These are phyloP conservation scores for Actinernus sp. DNA, from an alignment of 92 coral and sea anemone genomes.

Conservation along the genomic window DNA sequence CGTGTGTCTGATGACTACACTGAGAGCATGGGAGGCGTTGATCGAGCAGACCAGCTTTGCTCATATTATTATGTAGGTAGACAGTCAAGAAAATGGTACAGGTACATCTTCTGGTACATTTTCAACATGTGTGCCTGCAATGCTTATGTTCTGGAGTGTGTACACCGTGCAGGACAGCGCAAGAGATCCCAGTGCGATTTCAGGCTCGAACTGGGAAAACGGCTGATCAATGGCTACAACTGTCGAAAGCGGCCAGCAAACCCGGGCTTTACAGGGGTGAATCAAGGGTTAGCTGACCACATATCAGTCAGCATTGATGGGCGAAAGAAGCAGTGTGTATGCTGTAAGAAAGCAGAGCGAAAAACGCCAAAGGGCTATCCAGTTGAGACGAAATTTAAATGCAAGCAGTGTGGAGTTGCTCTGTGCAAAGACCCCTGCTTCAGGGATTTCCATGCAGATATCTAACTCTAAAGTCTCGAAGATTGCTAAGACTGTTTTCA, in stretches of 20 bases:
- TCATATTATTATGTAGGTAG: conserved; percentile 44
- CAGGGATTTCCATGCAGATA: conserved; percentile 10
- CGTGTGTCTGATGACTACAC: conserved; percentile 35
- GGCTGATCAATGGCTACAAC: conserved; percentile 38
- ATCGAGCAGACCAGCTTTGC: conserved; percentile 42
- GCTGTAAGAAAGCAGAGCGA: conserved; percentile 16
- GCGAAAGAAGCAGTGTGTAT: no score
- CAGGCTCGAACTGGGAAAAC: conserved; percentile 35
- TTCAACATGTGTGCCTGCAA: conserved; percentile 47
- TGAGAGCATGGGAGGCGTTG: conserved; percentile 52
- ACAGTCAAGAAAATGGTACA: conserved; percentile 52
- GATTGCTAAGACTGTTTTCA: no score
- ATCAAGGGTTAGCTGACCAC: conserved; percentile 16
- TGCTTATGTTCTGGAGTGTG: conserved; percentile 38
- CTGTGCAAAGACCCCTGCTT: conserved; percentile 36
- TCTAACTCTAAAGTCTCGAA: no score
- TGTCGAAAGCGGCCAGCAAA: conserved; percentile 20
- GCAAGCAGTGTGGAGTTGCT: conserved; percentile 49
- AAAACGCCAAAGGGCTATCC: conserved; percentile 40
- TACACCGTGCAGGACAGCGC: conserved; percentile 7
- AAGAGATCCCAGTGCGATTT: conserved; percentile 34
- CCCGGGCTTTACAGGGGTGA: background rate
- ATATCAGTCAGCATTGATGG: conserved; percentile 33
- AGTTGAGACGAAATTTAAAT: conserved; percentile 34
- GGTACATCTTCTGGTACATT: no score